phyloP scores from a whole-genome alignment of 64 coral and sea anemone species.

The Dendrophyllia cribrosa region DNA sequence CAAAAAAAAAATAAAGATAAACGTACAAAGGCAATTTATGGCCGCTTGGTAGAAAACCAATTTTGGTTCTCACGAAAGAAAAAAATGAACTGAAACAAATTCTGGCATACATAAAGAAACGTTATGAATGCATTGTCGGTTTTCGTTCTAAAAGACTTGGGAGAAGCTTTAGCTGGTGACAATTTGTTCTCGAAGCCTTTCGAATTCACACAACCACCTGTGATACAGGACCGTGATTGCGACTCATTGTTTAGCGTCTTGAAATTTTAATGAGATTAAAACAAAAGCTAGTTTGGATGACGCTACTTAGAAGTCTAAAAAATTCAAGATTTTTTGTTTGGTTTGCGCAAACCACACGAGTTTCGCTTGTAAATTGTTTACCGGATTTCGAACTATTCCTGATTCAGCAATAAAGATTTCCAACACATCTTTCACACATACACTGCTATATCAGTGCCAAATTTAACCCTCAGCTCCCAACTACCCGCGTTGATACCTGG shows the following conservation, averaged over 20 bases:
- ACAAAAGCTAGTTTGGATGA: not conserved
- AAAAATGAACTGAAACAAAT: too few relatives aligned
- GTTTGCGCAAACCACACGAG: not conserved
- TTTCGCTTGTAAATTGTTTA: not conserved
- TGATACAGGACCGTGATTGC: not conserved
- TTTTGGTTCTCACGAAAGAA: too few relatives aligned
- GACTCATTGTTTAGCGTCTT: slow-evolving; percentile 12
- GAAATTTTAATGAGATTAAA: slow-evolving; percentile 28
- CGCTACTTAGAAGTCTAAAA: not conserved
- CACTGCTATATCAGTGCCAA: too few relatives aligned
- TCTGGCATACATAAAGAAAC: not conserved
- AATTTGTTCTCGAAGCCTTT: slow-evolving; percentile 2
- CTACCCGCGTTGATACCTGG: too few relatives aligned
- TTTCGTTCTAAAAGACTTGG: not conserved
- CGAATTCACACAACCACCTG: not conserved
- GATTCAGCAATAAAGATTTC: too few relatives aligned
- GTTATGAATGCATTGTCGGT: too few relatives aligned
- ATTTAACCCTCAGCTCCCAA: too few relatives aligned
- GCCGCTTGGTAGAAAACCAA: too few relatives aligned
- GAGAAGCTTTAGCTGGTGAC: not conserved
- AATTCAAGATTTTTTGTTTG: not conserved
- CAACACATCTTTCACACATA: too few relatives aligned
- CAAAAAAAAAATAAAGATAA: too few relatives aligned
- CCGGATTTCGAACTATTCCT: not conserved
- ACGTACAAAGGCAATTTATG: not conserved